Evolutionary conservation across 2,113 vertebrate genomes (phyloP).

Genomic region (Regulus satrapa): DNA sequence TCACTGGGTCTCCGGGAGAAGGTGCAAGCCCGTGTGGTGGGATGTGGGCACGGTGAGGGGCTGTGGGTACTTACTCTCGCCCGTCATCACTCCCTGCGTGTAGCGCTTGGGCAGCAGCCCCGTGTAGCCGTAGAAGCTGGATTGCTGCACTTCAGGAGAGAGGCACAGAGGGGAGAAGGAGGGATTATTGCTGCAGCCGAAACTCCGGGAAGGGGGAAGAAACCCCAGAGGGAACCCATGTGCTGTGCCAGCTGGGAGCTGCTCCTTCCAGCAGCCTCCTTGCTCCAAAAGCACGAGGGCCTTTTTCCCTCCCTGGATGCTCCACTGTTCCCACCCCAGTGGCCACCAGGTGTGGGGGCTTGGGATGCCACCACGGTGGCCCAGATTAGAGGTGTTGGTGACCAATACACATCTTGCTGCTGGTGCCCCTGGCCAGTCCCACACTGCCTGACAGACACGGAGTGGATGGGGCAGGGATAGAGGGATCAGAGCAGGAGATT

Average conservation of each 20-base stretch:
- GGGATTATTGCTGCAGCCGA: background rate
- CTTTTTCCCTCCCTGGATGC: background rate
- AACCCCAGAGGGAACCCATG: background rate
- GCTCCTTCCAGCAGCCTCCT: background rate
- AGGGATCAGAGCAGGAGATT: background rate
- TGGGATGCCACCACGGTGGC: background rate
- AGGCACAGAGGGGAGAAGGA: background rate
- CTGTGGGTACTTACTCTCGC: conserved; percentile 87
- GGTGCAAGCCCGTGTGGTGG: rapidly evolving
- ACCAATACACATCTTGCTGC: rapidly evolving
- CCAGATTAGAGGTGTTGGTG: rapidly evolving
- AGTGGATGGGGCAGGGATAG: rapidly evolving
- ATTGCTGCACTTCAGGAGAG: conserved; percentile 93
- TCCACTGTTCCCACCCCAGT: background rate
- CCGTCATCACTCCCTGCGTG: conserved; percentile 98
- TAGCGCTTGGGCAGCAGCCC: conserved; percentile 98
- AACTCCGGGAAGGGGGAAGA: rapidly evolving
- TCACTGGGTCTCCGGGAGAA: background rate
- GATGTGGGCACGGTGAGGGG: rapidly evolving
- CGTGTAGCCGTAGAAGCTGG: conserved; percentile 99
- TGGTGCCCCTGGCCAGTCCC: background rate
- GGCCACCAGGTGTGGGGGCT: background rate
- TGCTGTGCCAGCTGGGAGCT: background rate
- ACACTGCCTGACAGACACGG: background rate
- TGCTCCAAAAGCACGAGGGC: background rate